Percentiles rank a stretch among this genome's conserved stretches.
Evolutionary conservation across 2,888 invertebrate genomes (phyloP).

Genomic region (Meiosimyza platycephala): DNA sequence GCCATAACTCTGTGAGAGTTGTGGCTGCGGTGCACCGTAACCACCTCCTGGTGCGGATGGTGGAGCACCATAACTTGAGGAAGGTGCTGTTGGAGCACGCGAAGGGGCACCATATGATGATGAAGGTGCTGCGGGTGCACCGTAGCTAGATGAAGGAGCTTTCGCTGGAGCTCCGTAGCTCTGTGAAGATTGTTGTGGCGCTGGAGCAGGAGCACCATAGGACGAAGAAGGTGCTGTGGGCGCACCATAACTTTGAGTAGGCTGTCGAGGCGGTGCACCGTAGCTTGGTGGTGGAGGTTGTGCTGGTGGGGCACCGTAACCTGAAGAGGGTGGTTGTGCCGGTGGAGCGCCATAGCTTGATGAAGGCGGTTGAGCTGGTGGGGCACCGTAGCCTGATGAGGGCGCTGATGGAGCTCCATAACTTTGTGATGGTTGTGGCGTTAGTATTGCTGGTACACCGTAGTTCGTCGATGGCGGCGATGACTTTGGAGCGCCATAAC

Average conservation of each 20-base stretch:
- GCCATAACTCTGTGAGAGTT: constrained; percentile 65
- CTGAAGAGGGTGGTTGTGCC: constrained; percentile 65
- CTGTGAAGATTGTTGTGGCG: constrained; percentile 52
- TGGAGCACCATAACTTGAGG: constrained; percentile 44
- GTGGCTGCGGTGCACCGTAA: constrained; percentile 59
- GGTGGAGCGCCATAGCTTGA: constrained; percentile 67
- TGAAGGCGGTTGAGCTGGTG: constrained; percentile 61
- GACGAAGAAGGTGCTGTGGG: constrained; percentile 41
- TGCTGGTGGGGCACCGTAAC: constrained; percentile 65
- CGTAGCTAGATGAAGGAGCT: constrained; percentile 69
- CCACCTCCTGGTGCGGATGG: constrained; percentile 22
- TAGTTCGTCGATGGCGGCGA: constrained; percentile 46
- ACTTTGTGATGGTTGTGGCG: constrained; percentile 43
- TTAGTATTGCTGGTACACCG: constrained; percentile 46
- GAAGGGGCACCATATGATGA: constrained; percentile 46
- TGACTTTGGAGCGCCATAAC: constrained; percentile 67
- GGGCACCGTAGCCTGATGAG: constrained; percentile 53
- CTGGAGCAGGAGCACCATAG: constrained; percentile 49
- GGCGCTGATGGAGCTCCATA: constrained; percentile 53
- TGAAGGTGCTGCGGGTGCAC: constrained; percentile 54
- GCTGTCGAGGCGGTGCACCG: constrained; percentile 59
- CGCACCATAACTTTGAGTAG: constrained; percentile 58
- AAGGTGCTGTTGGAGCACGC: constrained; percentile 22
- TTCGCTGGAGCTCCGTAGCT: constrained; percentile 42
- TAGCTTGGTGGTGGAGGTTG: constrained; percentile 66